Base-by-base conservation (phyloP, 1,140 invertebrate genomes). In the Dinothrombium tinctorium region DNA sequence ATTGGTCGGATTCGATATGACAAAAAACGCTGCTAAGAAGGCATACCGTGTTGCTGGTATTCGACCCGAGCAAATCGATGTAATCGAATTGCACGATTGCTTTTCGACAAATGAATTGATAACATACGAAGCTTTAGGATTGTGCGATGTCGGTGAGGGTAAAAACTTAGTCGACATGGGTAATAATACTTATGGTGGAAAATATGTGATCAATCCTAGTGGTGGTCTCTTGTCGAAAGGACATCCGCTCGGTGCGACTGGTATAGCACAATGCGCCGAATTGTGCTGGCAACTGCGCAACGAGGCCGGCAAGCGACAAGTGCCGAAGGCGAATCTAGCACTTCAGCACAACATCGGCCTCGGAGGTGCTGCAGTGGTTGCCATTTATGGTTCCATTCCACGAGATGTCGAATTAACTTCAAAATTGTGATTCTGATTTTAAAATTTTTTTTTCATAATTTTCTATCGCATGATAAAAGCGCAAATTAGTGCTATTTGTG, bases 11-110 rank as follows among this genome's bases (percentile, higher is more conserved):
- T 92, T 77, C 59, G 92, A 98, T 49, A 94, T 98, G 87, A 87
- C 84, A 1, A 73, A 71, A 55, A 57, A 67, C 35, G 87, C 89
- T 26, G 74, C 83, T 1, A 67, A 78, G 37, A 69, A 70, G 36
- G 55, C 83, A 0, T 96, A 82, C 50, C 54, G 64, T n/a, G 76
- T 82, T 54, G 71, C 80, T 6, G 71, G 69, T 9, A 65, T 74
- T 15, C 70, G 60, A 37, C 76, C 83, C 2, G 62, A 62, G 7
- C 77, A 94, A 55, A 76, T 95, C 2, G 69, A 95, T 63, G 89
- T 98, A 0, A 69, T 98, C n/a, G 92, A 99, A 58, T 64, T 96
- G n/a, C 92, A 99, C 53, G 92, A 99, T 57, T 98, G 92, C 61
- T 99, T 99, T 62, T 89, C 89, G 4, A 73, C 81, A 5, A 99